Evolutionary conservation across 2,797 vertebrate genomes (phyloP).

Genomic region (Cryptoprocta ferox): DNA sequence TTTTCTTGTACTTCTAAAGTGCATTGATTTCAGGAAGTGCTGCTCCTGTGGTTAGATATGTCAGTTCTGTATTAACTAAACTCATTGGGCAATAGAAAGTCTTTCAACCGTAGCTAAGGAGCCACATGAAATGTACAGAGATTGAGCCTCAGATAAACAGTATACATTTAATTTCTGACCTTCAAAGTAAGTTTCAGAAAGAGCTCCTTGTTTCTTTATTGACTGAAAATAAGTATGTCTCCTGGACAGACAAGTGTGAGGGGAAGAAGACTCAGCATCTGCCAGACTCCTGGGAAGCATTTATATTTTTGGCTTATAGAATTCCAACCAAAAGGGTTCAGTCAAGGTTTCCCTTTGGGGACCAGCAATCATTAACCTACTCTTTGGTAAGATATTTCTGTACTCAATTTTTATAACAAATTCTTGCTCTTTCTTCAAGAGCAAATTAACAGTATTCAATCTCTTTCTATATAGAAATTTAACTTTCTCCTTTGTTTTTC

Average conservation of each 20-base stretch:
- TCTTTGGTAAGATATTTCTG: not conserved
- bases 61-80: conserved; percentile 18
- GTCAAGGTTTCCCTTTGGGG: conserved; percentile 47
- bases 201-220: not conserved
- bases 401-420: not conserved
- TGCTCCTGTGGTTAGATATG: not conserved
- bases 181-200: conserved; percentile 56
- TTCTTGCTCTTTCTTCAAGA: not conserved
- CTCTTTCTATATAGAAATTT: conserved; percentile 31
- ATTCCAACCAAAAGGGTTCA: conserved; percentile 8
- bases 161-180: conserved; percentile 22
- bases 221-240: conserved; percentile 42
- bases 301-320: conserved; percentile 38
- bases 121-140: conserved; percentile 15
- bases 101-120: conserved; percentile 12
- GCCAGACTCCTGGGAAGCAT: not conserved
- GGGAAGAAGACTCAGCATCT: not conserved
- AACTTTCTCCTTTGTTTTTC: conserved; percentile 8
- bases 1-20: conserved; percentile 14
- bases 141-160: not conserved
- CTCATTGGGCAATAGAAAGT: not conserved
- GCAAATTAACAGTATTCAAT: conserved; percentile 21
- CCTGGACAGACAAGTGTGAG: not conserved
- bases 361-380: not conserved
- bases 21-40: conserved; percentile 23